A percentile compares a stretch with the other conserved stretches of the same genome.
These are phyloP conservation scores for Crocidura indochinensis DNA, from an alignment of 2,797 vertebrate species.

Conservation along the genomic window DNA sequence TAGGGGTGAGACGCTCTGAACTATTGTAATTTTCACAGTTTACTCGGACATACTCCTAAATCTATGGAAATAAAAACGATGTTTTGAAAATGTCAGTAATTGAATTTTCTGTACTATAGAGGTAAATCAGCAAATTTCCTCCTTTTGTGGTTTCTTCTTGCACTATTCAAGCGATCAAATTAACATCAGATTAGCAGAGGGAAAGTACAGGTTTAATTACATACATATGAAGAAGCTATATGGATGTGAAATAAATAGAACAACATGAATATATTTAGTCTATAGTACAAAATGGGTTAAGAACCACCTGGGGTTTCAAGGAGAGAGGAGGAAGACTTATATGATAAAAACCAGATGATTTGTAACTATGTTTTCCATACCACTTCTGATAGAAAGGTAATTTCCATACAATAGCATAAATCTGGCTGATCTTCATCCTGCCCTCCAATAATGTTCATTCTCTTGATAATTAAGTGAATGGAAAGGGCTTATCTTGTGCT, in stretches of 20 bases:
- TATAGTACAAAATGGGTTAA: not conserved
- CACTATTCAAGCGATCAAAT: not conserved
- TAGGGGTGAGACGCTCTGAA: not conserved
- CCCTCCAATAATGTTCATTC: not conserved
- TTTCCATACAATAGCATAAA: not conserved
- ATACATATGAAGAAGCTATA: not conserved
- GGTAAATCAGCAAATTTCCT: not conserved
- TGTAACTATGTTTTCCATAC: not conserved
- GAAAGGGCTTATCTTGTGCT: not conserved
- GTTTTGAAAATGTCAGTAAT: not conserved
- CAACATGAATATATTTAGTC: not conserved
- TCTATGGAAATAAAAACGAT: constrained; percentile 3
- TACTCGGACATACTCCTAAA: not conserved
- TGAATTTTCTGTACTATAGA: not conserved
- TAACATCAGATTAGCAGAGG: not conserved
- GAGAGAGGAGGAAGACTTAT: not conserved
- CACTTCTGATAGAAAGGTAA: not conserved
- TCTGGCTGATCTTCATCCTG: not conserved
- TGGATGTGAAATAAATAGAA: not conserved
- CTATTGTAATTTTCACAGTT: constrained; percentile 12
- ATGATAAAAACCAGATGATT: not conserved
- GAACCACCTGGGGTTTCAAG: not conserved
- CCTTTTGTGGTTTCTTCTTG: not conserved
- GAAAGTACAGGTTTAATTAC: not conserved
- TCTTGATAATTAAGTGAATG: not conserved